Evolutionary conservation across 2,888 invertebrate species (phyloP), one percentile per base, ranked within the genome.

Genomic region (Troides aeacus): DNA sequence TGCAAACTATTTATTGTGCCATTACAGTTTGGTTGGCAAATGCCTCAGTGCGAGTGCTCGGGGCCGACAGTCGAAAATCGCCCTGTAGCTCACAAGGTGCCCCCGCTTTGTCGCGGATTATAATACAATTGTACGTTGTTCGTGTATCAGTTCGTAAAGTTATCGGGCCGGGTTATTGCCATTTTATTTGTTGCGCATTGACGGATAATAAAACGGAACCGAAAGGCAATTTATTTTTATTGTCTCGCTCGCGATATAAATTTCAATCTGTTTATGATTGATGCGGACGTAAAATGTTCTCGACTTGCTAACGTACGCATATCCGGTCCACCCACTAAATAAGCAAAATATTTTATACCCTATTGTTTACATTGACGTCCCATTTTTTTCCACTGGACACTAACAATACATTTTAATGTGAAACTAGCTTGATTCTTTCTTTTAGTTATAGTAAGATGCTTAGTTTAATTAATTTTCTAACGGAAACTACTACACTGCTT

Each of bases 1-100:
- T 88, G 88, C 83, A 79, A 90, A 91, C 91, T 92, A 91, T 90
- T 89, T 89, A 90, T 91, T 90, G 90, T 89, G 81, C 89, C 85
- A 91, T 92, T 91, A 91, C 86, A 82, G 84, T 79, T 84, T 77
- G 86, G 85, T 87, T 86, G 87, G 83, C 87, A 89, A 90, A 89
- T 85, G 88, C 85, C 81, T 74, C 74, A 77, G 76, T 77, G 79
- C 70, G 74, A 76, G 77, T 76, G 84, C 79, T 84, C 85, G 88
- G 83, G 82, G 80, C 77, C 87, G 90, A 89, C 90, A 88, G 90
- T 84, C 86, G 82, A 83, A 85, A 88, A 91, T 89, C 84, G 87
- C 81, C 75, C 83, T 81, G 80, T 81, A 79, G 81, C 76, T 76
- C 75, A 80, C 46, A 78, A 77, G 78, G 75, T 72, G 71, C 75